Evolutionary conservation across 2,888 invertebrate species (phyloP), one percentile per base, ranked within the genome.

Genomic region (Apantesis nais): DNA sequence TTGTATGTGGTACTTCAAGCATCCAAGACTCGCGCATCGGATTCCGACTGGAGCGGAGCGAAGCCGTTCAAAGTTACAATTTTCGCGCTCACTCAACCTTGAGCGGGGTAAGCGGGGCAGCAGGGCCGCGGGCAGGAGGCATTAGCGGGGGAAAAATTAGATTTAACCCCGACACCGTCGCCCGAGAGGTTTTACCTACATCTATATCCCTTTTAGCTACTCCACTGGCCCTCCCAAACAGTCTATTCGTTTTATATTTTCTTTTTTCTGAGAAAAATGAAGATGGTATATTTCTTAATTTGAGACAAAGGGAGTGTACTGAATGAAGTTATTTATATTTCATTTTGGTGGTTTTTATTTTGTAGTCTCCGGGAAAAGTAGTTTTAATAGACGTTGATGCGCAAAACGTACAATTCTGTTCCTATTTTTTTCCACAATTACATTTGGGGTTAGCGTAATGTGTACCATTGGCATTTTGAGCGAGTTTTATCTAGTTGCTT

Each of bases 141-240:
- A 93, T 93, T 93, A 93, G 90, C 87, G 89, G 89, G 83, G 88
- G 89, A 89, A 91, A 92, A 93, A 94, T 93, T 93, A 92, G 92
- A 94, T 94, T 93, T 91, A 90, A 90, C 90, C 90, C 91, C 92
- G 89, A 89, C 90, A 87, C 89, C 86, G 80, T 74, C 80, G 83
- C 80, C 82, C 78, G 83, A 84, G 86, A 88, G 86, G 84, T 83
- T 85, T 84, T 86, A 87, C 87, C 85, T 86, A 87, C 85, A 83
- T 88, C 86, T 82, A 85, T 86, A 86, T 88, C 86, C 86, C 83
- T 88, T 89, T 89, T 87, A 90, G 86, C 85, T 85, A 85, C 85
- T 84, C 84, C 86, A 81, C 84, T 84, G 85, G 85, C 85, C 86
- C 89, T 83, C 83, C 86, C 84, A 83, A 78, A 80, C 84, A 86